These are phyloP conservation scores for Salvelinus sp. DNA, from an alignment of 2,113 vertebrate species.

Conservation along the genomic window DNA sequence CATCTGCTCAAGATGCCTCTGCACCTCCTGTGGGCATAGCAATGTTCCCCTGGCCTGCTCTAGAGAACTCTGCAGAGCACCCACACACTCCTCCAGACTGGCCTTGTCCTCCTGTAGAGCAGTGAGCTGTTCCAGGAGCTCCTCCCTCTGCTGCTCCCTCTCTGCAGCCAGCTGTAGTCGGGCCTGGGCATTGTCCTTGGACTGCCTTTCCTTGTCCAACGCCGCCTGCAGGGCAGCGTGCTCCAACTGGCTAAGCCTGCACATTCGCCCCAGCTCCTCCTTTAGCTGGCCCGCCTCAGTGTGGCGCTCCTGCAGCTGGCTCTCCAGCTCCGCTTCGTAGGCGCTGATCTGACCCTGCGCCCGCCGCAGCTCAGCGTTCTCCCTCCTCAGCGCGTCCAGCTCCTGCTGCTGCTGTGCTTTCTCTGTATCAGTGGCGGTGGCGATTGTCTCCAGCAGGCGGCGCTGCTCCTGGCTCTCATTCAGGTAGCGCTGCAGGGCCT, in stretches of 20 bases:
- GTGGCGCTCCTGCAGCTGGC: conserved; percentile 69
- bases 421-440: conserved; percentile 75
- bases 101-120: conserved; percentile 75
- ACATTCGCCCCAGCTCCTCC: conserved; percentile 74
- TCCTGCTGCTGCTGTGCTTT: conserved; percentile 71
- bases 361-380: conserved; percentile 72
- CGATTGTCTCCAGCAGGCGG: conserved; percentile 75
- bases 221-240: conserved; percentile 75
- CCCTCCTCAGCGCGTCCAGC: conserved; percentile 69
- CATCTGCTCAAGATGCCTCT: conserved; percentile 69
- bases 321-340: conserved; percentile 75
- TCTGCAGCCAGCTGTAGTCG: conserved; percentile 73
- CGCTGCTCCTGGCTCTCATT: conserved; percentile 74
- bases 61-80: conserved; percentile 73
- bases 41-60: conserved; percentile 61
- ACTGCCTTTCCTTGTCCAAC: conserved; percentile 76
- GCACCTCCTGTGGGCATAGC: conserved; percentile 73
- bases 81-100: conserved; percentile 71
- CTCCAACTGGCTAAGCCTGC: conserved; percentile 73
- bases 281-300: conserved; percentile 58
- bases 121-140: conserved; percentile 71
- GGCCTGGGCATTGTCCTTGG: conserved; percentile 70
- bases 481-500: conserved; percentile 75
- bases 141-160: conserved; percentile 71
- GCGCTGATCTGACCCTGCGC: conserved; percentile 68